Base-by-base conservation (phyloP, 2,797 vertebrate species). In the Ctenochaetus hawaiiensis region DNA sequence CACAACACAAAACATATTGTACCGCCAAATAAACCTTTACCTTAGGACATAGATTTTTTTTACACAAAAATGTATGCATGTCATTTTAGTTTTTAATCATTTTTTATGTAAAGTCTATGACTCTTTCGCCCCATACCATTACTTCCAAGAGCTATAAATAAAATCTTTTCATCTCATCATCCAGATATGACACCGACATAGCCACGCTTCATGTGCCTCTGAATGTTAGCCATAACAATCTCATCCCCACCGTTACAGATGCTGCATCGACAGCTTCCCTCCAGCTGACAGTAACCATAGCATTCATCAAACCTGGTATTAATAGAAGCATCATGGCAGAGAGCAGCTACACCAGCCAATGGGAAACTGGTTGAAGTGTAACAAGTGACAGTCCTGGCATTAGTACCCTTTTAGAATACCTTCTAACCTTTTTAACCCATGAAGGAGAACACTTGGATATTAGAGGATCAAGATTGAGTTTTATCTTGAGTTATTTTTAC, bases 281-380 rank as follows among this genome's bases (percentile, higher is more conserved):
- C 80, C 79, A 80, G 87, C 81, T 82, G 88, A 82, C 88, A 54
- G 93, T 94, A 91, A 95, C 93, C 93, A 94, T 93, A 92, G 94
- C 75, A 93, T 91, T 91, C 59, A 78, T 78, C 86, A 78, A 56
- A 51, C 30, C 65, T 83, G 85, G 84, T 92, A 93, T 94, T 92
- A 92, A 92, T 93, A 92, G 92, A 86, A 82, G 74, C 84, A 76
- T 75, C 67, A 72, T 54, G 56, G 71, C 73, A 77, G 79, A 83
- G 72, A 88, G 43, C 65, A 84, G 47, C 60, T 64, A 75, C 49
- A 16, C 62, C 64, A 81, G 72, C 86, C 72, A 69, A 84, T 63
- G 23, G 56, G 16, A 78, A 71, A 58, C 26, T 37, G 48, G 62
- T 11, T 54, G 53, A 85, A 67, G 26, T 52, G 12, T 45, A 65